These are phyloP conservation scores for Halichoeres trimaculatus DNA, from an alignment of 2,113 vertebrate species.

Conservation along the genomic window DNA sequence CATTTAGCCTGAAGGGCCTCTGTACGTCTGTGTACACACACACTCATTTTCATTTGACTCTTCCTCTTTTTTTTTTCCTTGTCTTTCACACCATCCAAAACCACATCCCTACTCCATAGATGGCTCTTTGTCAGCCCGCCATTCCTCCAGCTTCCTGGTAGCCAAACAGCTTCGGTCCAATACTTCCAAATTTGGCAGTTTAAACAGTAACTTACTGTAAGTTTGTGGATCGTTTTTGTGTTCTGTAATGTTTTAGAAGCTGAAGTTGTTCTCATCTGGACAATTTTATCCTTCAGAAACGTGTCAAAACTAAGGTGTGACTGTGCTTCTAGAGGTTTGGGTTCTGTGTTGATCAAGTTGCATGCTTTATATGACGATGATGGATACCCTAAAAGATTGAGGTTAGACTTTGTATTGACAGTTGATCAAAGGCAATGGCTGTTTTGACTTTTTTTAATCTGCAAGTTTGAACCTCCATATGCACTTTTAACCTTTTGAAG, in stretches of 20 bases:
- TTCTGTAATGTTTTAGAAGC: slow-evolving; percentile 8
- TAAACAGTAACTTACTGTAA: slow-evolving; percentile 17
- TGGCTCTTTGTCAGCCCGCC: slow-evolving; percentile 36
- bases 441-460: too few relatives aligned
- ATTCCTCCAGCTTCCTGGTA: slow-evolving; percentile 12
- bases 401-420: too few relatives aligned
- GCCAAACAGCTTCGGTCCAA: slow-evolving; percentile 27
- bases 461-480: too few relatives aligned
- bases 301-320: too few relatives aligned
- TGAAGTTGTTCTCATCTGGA: neutral
- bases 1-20: slow-evolving; percentile 61
- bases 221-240: neutral
- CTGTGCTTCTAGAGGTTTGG: too few relatives aligned
- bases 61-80: slow-evolving; percentile 35
- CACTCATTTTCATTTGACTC: slow-evolving; percentile 60
- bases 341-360: too few relatives aligned
- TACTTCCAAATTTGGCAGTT: slow-evolving; percentile 16
- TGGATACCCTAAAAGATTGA: too few relatives aligned
- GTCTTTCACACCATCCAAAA: slow-evolving; percentile 53
- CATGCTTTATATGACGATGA: too few relatives aligned
- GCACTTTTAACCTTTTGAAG: too few relatives aligned
- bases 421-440: too few relatives aligned
- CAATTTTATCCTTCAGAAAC: neutral
- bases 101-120: slow-evolving; percentile 43
- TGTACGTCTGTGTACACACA: slow-evolving; percentile 61